Evolutionary conservation across 1,140 invertebrate genomes (phyloP).

Genomic region (Oppia nitens): DNA sequence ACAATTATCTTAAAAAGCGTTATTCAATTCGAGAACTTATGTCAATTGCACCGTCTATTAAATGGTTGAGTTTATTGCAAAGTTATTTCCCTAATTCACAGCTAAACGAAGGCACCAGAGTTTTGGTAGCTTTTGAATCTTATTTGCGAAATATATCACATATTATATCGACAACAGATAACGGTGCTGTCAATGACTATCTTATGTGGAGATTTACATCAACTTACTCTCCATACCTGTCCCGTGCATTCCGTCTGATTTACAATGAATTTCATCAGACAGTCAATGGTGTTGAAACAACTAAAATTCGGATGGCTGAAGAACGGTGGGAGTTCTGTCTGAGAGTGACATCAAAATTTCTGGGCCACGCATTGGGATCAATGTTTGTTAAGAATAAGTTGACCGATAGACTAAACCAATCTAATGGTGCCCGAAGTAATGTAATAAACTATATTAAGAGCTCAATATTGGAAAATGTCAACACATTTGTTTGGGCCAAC

Average conservation of each 20-base stretch:
- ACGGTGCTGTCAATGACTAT: slow-evolving; percentile 39
- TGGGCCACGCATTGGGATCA: slow-evolving; percentile 37
- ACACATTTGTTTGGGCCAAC: background rate
- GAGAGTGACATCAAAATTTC: slow-evolving; percentile 32
- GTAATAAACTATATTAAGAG: background rate
- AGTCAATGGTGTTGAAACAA: slow-evolving; percentile 27
- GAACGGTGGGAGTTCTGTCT: slow-evolving; percentile 41
- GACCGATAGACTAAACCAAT: slow-evolving; percentile 22
- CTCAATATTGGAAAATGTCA: slow-evolving; percentile 1
- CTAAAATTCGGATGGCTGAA: background rate
- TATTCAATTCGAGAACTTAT: slow-evolving; percentile 10
- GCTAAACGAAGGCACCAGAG: slow-evolving; percentile 34
- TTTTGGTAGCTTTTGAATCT: slow-evolving; percentile 35
- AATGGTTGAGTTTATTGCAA: slow-evolving; percentile 36
- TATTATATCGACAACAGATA: slow-evolving; percentile 39
- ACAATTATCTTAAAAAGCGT: slow-evolving; percentile 6
- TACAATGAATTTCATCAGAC: slow-evolving; percentile 34
- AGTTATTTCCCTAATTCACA: slow-evolving; percentile 36
- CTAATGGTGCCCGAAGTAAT: background rate
- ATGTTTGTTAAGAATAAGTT: slow-evolving; percentile 32
- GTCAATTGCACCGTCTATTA: slow-evolving; percentile 30
- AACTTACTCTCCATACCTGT: slow-evolving; percentile 39
- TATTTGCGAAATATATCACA: slow-evolving; percentile 37
- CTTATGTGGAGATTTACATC: slow-evolving; percentile 40
- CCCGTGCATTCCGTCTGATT: slow-evolving; percentile 35